Conservation (phyloP, 2,113 vertebrate genomes). For the Strix aluco region DNA sequence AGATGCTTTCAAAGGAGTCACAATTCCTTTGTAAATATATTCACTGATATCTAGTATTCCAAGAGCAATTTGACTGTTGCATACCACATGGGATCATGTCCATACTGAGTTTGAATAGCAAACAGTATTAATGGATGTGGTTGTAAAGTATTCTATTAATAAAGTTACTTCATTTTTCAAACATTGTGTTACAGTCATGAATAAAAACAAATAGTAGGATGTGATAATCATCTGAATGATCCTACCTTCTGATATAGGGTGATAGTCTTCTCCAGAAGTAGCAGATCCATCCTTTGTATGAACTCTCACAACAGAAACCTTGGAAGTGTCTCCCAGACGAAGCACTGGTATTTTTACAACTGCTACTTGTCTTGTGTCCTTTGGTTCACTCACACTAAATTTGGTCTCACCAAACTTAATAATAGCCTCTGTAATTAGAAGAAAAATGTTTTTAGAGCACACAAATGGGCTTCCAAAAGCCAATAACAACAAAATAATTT, state of each 20-base stretch:
- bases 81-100: neutral
- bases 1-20: neutral
- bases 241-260: constrained; percentile 91
- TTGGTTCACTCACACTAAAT: constrained; percentile 87
- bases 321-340: constrained; percentile 89
- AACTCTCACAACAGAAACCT: constrained; percentile 89
- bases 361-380: constrained; percentile 75
- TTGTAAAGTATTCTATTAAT: neutral
- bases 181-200: neutral
- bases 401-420: constrained; percentile 87
- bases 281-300: constrained; percentile 97
- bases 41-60: neutral
- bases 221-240: neutral
- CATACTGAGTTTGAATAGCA: neutral
- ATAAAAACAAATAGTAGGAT: neutral
- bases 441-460: neutral
- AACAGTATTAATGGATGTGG: neutral
- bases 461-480: neutral
- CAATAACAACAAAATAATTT: neutral
- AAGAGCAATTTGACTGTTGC: neutral
- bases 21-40: neutral
- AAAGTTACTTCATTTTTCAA: neutral
- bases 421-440: constrained; percentile 79
- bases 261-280: constrained; percentile 91
- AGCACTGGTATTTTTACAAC: constrained; percentile 86